A percentile compares a stretch with the other conserved stretches of the same genome.
These are phyloP conservation scores for Heterodera filipjevi DNA, from an alignment of 2,888 invertebrate species.

Conservation along the genomic window DNA sequence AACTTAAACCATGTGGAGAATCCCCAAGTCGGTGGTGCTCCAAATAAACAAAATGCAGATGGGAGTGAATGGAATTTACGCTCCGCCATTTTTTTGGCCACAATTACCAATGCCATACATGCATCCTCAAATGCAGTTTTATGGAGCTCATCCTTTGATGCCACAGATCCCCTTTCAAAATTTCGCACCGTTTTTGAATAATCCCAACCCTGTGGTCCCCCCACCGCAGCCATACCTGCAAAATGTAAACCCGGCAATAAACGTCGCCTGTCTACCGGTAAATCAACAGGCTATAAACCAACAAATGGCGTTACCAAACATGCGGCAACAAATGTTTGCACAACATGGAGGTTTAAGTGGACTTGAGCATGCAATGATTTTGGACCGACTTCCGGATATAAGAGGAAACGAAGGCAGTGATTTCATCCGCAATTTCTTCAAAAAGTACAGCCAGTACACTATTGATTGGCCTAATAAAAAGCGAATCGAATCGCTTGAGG, in stretches of 20 bases:
- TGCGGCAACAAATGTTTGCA: background rate
- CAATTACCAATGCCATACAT: background rate
- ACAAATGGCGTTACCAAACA: background rate
- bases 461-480: background rate
- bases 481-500: background rate
- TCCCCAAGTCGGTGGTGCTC: no score
- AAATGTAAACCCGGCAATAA: background rate
- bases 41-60: no score
- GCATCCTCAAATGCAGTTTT: background rate
- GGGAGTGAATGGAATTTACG: no score
- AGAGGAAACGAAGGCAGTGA: slow-evolving; percentile 1
- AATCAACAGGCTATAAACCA: background rate
- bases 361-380: background rate
- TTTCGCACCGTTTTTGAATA: background rate
- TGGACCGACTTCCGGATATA: background rate
- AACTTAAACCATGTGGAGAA: no score
- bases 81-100: background rate
- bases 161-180: background rate
- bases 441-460: slow-evolving; percentile 1
- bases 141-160: background rate
- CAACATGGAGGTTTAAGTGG: background rate
- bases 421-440: slow-evolving; percentile 3
- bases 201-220: background rate
- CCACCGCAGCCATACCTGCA: background rate
- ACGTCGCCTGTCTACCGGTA: background rate